Base-by-base conservation (phyloP, 1,140 invertebrate species). In the Hirudo medicinalis region DNA sequence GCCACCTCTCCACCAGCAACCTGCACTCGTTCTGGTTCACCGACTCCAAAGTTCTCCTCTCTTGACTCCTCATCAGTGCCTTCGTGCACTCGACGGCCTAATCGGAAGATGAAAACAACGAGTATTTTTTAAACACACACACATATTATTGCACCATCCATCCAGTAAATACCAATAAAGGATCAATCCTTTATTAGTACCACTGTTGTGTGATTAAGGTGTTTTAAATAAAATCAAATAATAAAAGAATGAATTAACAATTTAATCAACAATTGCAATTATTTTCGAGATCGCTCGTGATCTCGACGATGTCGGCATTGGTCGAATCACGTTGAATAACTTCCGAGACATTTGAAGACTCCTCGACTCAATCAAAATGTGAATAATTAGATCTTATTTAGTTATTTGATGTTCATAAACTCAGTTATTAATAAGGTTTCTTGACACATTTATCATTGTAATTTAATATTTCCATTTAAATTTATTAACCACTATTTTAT, bases 51-150 rank as follows among this genome's bases (percentile, higher is more conserved):
- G 72, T 75, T 8, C 83, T 82, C 60, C 78, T 79, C 55, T 84
- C 79, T 2, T 77, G 72, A 40, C 79, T 75, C 53, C 86, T 80
- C 11, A 85, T 78, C 32, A 88, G 76, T 6, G 77, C 76, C 76
- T 89, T 89, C 8, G 86, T 83, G 32, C 82, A 78, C 69, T 82
- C 72, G 74, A 89, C 74, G 8, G 86, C 86, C 79, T 85, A 80
- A 67, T 80, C 76, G 32, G 74, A 8, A 36, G 0, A 29, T 76
- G 60, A 75, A 73, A 29, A 70, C 25, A 70, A 22, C n/a, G 29
- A 53, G 20, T 19, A 25, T 49, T 17, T 54, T 25, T 71, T 40
- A 27, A 54, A 36, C 32, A 36, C 32, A 6, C 32, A 36, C 32
- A 36, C 32, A 6, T 36, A 36, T 36, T 6, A 6, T 36, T 36